Evolutionary conservation across 2,797 vertebrate genomes (phyloP).

Genomic region (Aldrovandia affinis): DNA sequence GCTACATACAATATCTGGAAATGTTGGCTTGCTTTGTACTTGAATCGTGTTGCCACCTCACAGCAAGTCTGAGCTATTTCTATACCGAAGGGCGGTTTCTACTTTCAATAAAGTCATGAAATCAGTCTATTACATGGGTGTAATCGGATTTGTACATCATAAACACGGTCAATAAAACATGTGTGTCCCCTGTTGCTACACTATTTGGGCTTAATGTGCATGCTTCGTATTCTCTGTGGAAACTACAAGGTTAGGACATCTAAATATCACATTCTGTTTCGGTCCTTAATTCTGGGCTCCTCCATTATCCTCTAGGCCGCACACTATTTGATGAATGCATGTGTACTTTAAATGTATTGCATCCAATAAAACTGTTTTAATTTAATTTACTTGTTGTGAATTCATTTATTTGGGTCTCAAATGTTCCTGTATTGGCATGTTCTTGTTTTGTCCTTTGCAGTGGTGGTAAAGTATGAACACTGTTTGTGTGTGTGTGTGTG

Average conservation of each 20-base stretch:
- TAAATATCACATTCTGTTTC: background rate
- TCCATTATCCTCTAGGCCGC: background rate
- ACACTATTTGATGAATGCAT: background rate
- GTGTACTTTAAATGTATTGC: background rate
- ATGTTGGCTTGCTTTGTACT: background rate
- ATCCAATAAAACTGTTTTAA: slow-evolving; percentile 4
- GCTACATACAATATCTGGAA: background rate
- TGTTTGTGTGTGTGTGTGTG: slow-evolving; percentile 29
- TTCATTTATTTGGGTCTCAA: background rate
- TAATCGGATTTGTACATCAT: background rate
- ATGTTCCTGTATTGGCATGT: background rate
- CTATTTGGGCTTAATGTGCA: background rate
- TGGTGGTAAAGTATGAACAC: no score
- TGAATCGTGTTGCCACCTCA: background rate
- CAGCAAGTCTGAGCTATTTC: background rate
- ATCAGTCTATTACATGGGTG: background rate
- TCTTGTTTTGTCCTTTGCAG: background rate
- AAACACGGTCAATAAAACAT: background rate
- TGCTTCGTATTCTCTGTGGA: background rate
- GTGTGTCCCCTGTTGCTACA: background rate
- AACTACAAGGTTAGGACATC: background rate
- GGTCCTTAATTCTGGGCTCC: background rate
- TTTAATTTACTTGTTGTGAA: background rate
- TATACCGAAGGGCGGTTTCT: background rate
- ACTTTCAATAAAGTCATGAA: background rate